phyloP scores from a whole-genome alignment of 2,797 vertebrate genomes.

The Eospalax fontanierii region DNA sequence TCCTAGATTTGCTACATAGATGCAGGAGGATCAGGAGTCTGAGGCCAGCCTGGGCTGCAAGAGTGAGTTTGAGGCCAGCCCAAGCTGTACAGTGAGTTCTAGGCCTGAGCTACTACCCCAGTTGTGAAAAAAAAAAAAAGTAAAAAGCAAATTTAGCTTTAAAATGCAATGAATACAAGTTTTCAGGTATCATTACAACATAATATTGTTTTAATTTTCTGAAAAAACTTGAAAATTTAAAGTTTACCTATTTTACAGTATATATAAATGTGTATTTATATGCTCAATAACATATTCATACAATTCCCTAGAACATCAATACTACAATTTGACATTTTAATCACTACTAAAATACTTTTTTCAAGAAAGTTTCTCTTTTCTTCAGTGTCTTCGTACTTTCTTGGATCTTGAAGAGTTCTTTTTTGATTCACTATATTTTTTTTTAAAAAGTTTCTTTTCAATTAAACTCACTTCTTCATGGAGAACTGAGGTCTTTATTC shows the following conservation, averaged over 20 bases:
- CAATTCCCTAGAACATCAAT: not conserved
- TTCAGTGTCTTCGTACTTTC: conserved; percentile 77
- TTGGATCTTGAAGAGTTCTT: conserved; percentile 69
- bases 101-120: not conserved
- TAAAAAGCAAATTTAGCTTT: conserved; percentile 37
- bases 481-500: conserved; percentile 89
- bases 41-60: not conserved
- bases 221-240: conserved; percentile 65
- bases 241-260: conserved; percentile 41
- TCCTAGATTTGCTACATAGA: not conserved
- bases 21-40: not conserved
- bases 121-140: not conserved
- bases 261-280: not conserved
- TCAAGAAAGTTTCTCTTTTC: not conserved
- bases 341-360: not conserved
- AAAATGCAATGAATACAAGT: conserved; percentile 61
- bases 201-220: conserved; percentile 65
- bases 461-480: conserved; percentile 92
- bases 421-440: conserved; percentile 83
- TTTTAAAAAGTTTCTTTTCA: conserved; percentile 91
- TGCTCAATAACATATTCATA: not conserved
- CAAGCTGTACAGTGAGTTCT: not conserved
- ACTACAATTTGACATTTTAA: not conserved
- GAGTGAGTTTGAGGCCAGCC: not conserved
- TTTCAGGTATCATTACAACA: conserved; percentile 21